Evolutionary conservation across 2,113 vertebrate species (phyloP), one percentile per base, ranked within the genome.

Genomic region (Pseudopipra pipra): DNA sequence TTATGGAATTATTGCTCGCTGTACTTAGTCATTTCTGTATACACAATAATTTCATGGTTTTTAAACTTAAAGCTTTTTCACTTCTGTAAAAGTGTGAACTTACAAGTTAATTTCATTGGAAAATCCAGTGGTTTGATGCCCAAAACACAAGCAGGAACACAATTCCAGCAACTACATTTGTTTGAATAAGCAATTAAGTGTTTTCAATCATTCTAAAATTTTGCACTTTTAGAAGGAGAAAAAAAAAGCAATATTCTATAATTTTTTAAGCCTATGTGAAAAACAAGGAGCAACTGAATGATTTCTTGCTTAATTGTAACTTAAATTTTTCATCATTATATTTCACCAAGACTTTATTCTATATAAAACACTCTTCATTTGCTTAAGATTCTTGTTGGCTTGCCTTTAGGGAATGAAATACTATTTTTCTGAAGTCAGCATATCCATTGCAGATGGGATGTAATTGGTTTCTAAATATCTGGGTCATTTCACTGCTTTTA

Each of bases 381-480:
- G 58, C 67, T 72, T 81, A 62, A 79, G 58, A 47, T 90, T 68
- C 85, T 91, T 54, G 25, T 68, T 83, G 37, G n/a, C 27, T 61
- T 84, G 54, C 87, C 92, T 93, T 76, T 79, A 61, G 81, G 88
- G 74, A 89, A 82, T 91, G n/a, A 85, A 89, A 31, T 47, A 59
- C 2, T 77, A 16, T 87, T 96, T 94, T 91, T 89, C 77, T 77
- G 78, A 63, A 83, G 77, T 94, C 78, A 78, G 72, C 87, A 78
- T 71, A 95, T 89, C 77, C 63, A 71, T 63, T 96, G 84, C 84
- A 94, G 84, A 84, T 89, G 78, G 63, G n/a, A 37, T 81, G 37
- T 90, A 95, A 95, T 92, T 93, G 83, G 44, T 77, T 95, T 95
- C 84, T 90, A 68, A 89, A 68, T 95, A 96, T 95, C 77, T 96